Evolutionary conservation across 1,140 invertebrate species (phyloP).

Genomic region (Euglossa dilemma): DNA sequence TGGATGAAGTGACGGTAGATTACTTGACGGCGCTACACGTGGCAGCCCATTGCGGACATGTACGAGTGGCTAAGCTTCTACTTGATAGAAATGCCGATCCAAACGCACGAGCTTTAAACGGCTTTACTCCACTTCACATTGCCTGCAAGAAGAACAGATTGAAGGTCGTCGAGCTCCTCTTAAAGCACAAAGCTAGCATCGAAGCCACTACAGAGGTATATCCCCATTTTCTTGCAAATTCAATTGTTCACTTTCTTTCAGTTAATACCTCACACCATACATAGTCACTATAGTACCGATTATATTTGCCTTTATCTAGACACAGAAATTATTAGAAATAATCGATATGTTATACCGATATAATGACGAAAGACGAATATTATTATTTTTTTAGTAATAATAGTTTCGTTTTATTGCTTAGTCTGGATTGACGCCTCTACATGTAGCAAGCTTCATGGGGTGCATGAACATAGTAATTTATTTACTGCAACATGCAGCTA

Average conservation of each 20-base stretch:
- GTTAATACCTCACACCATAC: slow-evolving; percentile 20
- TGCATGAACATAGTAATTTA: slow-evolving; percentile 99
- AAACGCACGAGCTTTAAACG: slow-evolving; percentile 97
- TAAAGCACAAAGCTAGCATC: slow-evolving; percentile 97
- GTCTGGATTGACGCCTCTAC: slow-evolving; percentile 97
- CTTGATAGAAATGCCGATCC: slow-evolving; percentile 97
- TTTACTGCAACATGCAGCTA: slow-evolving; percentile 96
- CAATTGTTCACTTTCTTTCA: not conserved
- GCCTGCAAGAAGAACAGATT: slow-evolving; percentile 99
- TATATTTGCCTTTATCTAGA: not conserved
- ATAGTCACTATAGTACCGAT: slow-evolving; percentile 5
- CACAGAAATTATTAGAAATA: not conserved
- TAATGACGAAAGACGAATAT: slow-evolving; percentile 12
- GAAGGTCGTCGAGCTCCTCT: slow-evolving; percentile 96
- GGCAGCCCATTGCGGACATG: slow-evolving; percentile 97
- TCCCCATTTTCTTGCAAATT: not conserved
- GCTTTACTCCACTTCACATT: slow-evolving; percentile 99
- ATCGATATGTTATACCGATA: not conserved
- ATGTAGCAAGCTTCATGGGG: slow-evolving; percentile 99
- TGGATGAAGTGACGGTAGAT: slow-evolving; percentile 99
- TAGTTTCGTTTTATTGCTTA: slow-evolving; percentile 74
- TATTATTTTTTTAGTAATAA: slow-evolving; percentile 46
- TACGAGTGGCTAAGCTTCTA: slow-evolving; percentile 96
- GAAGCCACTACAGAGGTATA: slow-evolving; percentile 92
- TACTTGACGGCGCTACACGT: slow-evolving; percentile 98